phyloP scores from a whole-genome alignment of 2,888 invertebrate genomes.

The Drosophila meridionalis region DNA sequence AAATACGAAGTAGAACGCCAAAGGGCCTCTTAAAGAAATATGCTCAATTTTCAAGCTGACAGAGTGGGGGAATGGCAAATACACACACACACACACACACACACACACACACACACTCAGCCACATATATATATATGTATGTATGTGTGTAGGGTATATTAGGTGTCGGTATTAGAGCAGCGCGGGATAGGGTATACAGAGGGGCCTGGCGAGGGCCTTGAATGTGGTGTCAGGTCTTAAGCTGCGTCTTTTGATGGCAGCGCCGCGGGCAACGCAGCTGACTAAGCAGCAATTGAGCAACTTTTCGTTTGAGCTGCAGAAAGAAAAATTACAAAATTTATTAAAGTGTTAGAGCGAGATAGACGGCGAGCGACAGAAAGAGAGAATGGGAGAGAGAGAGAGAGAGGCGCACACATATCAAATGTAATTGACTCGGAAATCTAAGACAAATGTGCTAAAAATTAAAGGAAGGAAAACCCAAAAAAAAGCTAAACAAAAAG shows the following conservation, averaged over 20 bases:
- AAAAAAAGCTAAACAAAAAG: neutral
- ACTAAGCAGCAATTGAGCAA: constrained; percentile 39
- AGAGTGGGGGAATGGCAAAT: neutral
- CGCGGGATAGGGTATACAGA: neutral
- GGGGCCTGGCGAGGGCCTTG: neutral
- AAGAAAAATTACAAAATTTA: constrained; percentile 75
- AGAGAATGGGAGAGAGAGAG: neutral
- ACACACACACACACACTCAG: too few relatives aligned
- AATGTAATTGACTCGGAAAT: constrained; percentile 78
- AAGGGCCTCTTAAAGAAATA: constrained; percentile 46
- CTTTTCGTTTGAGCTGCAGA: constrained; percentile 16
- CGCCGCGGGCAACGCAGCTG: constrained; percentile 35
- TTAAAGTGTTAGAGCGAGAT: constrained; percentile 56
- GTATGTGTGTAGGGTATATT: constrained; percentile 8
- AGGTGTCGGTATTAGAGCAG: neutral
- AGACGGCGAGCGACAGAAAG: neutral
- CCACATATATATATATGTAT: neutral
- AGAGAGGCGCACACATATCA: constrained; percentile 46
- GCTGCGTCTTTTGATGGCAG: constrained; percentile 51
- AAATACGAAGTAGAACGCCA: constrained; percentile 27
- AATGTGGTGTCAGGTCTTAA: constrained; percentile 22
- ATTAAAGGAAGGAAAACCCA: constrained; percentile 7
- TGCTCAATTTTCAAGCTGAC: constrained; percentile 35
- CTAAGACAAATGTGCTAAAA: constrained; percentile 68
- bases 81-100: too few relatives aligned